A percentile compares a stretch with the other conserved stretches of the same genome.
phyloP scores from a whole-genome alignment of 2,888 invertebrate genomes.

The Nemapogon koenigi region DNA sequence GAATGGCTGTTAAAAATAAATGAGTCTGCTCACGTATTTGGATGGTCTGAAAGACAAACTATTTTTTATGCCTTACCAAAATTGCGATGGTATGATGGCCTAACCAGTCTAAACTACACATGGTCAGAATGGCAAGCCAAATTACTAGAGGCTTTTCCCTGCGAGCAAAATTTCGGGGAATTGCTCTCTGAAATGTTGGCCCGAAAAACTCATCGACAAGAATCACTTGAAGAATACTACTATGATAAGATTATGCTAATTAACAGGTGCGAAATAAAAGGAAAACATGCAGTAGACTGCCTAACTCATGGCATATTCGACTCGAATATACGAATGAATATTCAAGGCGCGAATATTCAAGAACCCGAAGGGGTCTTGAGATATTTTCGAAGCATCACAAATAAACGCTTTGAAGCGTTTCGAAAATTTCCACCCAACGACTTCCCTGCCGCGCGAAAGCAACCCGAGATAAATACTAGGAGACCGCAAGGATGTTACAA shows the following conservation, averaged over 20 bases:
- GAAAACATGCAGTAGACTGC: slow-evolving; percentile 16
- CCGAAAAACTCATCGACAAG: slow-evolving; percentile 13
- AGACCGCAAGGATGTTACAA: slow-evolving; percentile 11
- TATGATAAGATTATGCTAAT: slow-evolving; percentile 17
- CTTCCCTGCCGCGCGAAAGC: too few relatives aligned
- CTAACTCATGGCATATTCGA: slow-evolving; percentile 14
- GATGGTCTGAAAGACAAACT: slow-evolving; percentile 17
- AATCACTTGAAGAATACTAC: slow-evolving; percentile 15
- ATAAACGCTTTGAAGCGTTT: background rate
- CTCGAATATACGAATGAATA: slow-evolving; percentile 11
- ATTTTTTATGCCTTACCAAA: slow-evolving; percentile 16
- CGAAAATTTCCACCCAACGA: background rate
- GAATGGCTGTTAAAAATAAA: slow-evolving; percentile 17
- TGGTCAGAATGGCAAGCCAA: slow-evolving; percentile 17
- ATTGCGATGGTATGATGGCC: slow-evolving; percentile 16
- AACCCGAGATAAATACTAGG: too few relatives aligned
- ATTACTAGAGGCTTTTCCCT: slow-evolving; percentile 14
- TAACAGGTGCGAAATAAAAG: slow-evolving; percentile 14
- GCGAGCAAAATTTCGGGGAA: slow-evolving; percentile 15
- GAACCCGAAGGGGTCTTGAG: slow-evolving; percentile 11
- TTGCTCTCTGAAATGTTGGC: slow-evolving; percentile 16
- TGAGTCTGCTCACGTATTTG: slow-evolving; percentile 15
- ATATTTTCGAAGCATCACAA: slow-evolving; percentile 8
- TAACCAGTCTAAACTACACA: slow-evolving; percentile 15
- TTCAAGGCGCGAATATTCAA: slow-evolving; percentile 6